These are phyloP conservation scores for Anisognathus igniventris DNA, from an alignment of 2,797 vertebrate genomes.

Conservation along the genomic window DNA sequence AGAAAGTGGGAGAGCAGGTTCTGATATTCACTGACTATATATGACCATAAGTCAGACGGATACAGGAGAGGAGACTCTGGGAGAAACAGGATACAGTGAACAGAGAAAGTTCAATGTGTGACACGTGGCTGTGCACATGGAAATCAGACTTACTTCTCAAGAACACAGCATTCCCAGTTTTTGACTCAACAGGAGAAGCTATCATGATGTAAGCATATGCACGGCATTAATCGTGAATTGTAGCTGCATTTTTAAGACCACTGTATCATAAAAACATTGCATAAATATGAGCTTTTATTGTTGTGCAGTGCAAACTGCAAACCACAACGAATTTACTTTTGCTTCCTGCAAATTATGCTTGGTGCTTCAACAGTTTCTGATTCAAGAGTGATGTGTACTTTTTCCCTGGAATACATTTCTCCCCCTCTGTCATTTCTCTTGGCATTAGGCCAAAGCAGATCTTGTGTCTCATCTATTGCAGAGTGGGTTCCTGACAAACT, in stretches of 20 bases:
- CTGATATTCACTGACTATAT: not conserved
- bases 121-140: not conserved
- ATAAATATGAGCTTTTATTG: not conserved
- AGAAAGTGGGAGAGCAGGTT: not conserved
- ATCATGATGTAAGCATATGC: not conserved
- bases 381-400: not conserved
- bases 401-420: not conserved
- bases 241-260: not conserved
- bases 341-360: not conserved
- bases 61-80: not conserved
- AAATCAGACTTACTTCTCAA: not conserved
- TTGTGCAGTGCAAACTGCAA: not conserved
- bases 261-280: not conserved
- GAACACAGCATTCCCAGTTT: not conserved
- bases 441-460: not conserved
- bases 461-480: not conserved
- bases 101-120: not conserved
- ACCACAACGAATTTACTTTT: not conserved
- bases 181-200: not conserved
- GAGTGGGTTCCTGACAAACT: not conserved
- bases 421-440: not conserved
- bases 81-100: not conserved
- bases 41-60: fast-evolving
- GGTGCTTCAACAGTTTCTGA: not conserved
- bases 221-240: not conserved